Evolutionary conservation across 2,888 invertebrate species (phyloP).

Genomic region (Xanthia togata): DNA sequence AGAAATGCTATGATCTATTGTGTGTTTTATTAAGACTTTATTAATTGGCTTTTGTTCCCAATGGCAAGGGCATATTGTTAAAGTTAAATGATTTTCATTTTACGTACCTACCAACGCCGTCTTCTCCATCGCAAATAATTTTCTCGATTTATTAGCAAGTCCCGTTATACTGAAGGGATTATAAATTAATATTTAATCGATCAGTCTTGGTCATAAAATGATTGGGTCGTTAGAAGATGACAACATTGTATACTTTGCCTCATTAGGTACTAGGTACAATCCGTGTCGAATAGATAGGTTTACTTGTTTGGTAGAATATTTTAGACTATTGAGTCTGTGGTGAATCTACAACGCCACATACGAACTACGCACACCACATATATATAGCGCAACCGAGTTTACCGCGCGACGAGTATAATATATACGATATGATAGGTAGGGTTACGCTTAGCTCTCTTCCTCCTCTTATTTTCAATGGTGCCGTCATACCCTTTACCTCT

Average conservation of each 20-base stretch:
- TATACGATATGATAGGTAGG: no score
- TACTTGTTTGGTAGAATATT: background rate
- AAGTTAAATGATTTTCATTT: slow-evolving; percentile 7
- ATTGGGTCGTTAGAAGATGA: slow-evolving; percentile 13
- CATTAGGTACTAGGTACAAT: background rate
- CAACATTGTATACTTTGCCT: slow-evolving; percentile 32
- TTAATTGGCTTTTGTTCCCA: slow-evolving; percentile 7
- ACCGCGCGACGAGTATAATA: no score
- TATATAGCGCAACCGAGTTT: no score
- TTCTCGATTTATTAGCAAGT: slow-evolving; percentile 40
- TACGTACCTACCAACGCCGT: background rate
- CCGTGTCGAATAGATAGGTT: background rate
- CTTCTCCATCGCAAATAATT: slow-evolving; percentile 7
- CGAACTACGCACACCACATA: no score
- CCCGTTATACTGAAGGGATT: slow-evolving; percentile 54
- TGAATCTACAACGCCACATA: no score
- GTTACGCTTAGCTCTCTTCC: no score
- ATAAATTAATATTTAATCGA: slow-evolving; percentile 57
- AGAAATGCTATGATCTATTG: background rate
- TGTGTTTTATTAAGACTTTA: background rate
- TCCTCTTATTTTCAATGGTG: no score
- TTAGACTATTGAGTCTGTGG: background rate
- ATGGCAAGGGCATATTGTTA: background rate
- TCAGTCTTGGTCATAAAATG: slow-evolving; percentile 35
- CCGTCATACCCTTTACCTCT: no score